These are phyloP conservation scores for Hybos culiciformis DNA, from an alignment of 2,888 invertebrate species.

Conservation along the genomic window DNA sequence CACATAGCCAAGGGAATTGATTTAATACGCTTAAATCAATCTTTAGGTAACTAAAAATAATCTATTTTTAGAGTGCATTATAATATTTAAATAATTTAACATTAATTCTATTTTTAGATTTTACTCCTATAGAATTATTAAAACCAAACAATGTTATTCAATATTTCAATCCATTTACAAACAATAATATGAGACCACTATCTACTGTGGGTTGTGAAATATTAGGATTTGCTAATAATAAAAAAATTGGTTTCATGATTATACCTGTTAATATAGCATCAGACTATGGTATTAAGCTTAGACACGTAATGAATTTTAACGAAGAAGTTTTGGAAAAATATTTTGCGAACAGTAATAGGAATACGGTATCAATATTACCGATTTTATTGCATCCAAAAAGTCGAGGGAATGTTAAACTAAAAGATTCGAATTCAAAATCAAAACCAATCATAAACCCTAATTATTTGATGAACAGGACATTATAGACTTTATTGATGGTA, in stretches of 20 bases:
- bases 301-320: slow-evolving; percentile 43
- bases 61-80: no score
- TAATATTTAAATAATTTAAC: no score
- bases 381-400: slow-evolving; percentile 58
- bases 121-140: slow-evolving; percentile 38
- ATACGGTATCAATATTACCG: slow-evolving; percentile 46
- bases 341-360: slow-evolving; percentile 41
- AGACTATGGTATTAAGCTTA: slow-evolving; percentile 48
- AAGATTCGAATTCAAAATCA: slow-evolving; percentile 38
- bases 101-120: no score
- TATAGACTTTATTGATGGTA: slow-evolving; percentile 42
- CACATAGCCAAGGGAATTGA: slow-evolving; percentile 59
- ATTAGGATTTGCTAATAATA: slow-evolving; percentile 44
- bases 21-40: slow-evolving; percentile 43
- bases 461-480: slow-evolving; percentile 50
- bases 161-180: slow-evolving; percentile 37
- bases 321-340: slow-evolving; percentile 46
- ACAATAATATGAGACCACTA: slow-evolving; percentile 46
- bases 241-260: slow-evolving; percentile 55
- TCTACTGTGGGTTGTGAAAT: slow-evolving; percentile 53
- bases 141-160: slow-evolving; percentile 41
- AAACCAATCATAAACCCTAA: slow-evolving; percentile 52
- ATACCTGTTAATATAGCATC: slow-evolving; percentile 50
- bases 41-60: no score
- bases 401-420: slow-evolving; percentile 45